Evolutionary conservation across 2,113 vertebrate genomes (phyloP), one percentile per base, ranked within the genome.

Genomic region (Albula glossodonta): DNA sequence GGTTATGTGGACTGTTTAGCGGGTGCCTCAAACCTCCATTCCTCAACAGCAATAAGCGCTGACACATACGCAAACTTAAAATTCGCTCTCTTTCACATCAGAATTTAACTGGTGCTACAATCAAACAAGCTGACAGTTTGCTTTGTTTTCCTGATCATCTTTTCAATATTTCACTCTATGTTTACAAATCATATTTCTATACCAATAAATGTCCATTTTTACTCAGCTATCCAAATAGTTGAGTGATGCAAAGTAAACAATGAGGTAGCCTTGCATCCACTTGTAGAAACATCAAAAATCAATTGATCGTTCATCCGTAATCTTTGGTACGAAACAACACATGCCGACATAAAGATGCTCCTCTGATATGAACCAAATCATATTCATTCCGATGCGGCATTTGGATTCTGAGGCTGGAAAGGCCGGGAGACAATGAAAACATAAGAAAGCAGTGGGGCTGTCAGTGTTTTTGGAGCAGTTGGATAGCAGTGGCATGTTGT

Each of bases 351-450:
- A 31, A 74, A 22, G 31, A 7, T 8, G 8, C 70, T 74, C 70
- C 70, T 22, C 22, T 3, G 70, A n/a, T 74, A 25, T 9, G 70
- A 31, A 74, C 31, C 70, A 31, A 31, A 74, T 74, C 70, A 74
- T 31, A 10, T 22, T 74, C 31, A 31, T 74, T 31, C 70, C 70
- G 10, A n/a, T 5, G 70, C 17, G 17, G 60, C 60, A 66, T 66
- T 66, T 66, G 87, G 91, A 91, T 88, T 78, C 91, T 88, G 74
- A 31, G 83, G 51, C 83, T 79, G 74, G 49, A 53, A 86, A 83
- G 86, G 88, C 87, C 90, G 87, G 85, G 88, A 93, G 88, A 88
- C 86, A 89, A 91, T 90, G 87, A 91, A 91, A 92, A 91, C 88
- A 89, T 89, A 88, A 89, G 88, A 90, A 87, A 81, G 66, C 87